Evolutionary conservation across 1,140 invertebrate genomes (phyloP), one percentile per base, ranked within the genome.

Genomic region (Calycopis cecrops): DNA sequence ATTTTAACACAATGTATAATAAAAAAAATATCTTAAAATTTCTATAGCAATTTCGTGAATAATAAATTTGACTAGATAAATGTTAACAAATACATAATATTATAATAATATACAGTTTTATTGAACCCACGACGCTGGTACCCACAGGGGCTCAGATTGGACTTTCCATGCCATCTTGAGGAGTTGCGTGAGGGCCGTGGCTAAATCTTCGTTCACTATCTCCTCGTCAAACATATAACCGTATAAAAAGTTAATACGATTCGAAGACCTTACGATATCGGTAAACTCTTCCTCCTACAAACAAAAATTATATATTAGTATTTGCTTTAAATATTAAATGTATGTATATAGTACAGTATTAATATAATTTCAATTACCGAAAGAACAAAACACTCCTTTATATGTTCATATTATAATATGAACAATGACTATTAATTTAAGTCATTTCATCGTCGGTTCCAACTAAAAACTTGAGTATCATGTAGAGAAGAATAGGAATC

Each of bases 81-180:
- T 28, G 21, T 44, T 16, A 44, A 44, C 40, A 16, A 16, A 16
- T 44, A 35, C 6, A n/a, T 50, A 50, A n/a, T 10, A n/a, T 48
- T 51, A 18, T 44, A 51, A 4, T 34, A 54, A 44, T 44, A 35
- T 33, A 52, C 42, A 34, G 34, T 18, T 44, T 61, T 91, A 95
- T 89, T 95, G 94, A 59, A 98, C 93, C 98, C 98, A 99, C 11
- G 93, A 93, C 14, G 94, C 93, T 9, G 98, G 98, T 11, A 99
- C 97, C 98, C 98, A 99, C 11, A 97, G 91, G 9, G 97, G 96
- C 79, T 99, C 96, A 3, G 93, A 95, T 85, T 99, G 97, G 12
- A 99, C 92, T 70, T 93, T 91, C 81, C 94, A 94, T 1, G 96
- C 93, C 44, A 93, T 92, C 60, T 91, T 90, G 4, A 97, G 88